Base-by-base conservation (phyloP, 2,797 vertebrate genomes). In the Threskiornis aethiopicus region DNA sequence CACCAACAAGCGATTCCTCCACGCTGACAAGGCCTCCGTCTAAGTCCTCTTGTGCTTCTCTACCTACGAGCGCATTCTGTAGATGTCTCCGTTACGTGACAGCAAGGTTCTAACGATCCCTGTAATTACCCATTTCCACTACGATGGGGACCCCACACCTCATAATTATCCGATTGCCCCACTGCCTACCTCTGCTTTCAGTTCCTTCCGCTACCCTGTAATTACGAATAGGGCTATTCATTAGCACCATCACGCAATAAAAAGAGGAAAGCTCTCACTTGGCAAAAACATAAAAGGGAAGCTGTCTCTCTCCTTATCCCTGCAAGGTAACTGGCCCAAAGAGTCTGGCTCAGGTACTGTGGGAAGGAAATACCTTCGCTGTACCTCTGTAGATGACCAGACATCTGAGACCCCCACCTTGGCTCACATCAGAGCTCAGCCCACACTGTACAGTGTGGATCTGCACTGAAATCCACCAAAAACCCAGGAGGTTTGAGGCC, bases 391-490 rank as follows among this genome's bases (percentile, higher is more conserved):
- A 17, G 55, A 22, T 31, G 52, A 71, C 41, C 87, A 84, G 65
- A 78, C 24, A 37, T 39, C 66, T 35, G 75, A 83, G 52, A 2
- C 29, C 54, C 29, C 54, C 31, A 7, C 69, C 70, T 39, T 4
- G n/a, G 72, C 44, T 90, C 72, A 7, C 24, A 37, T 69, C 66
- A 69, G 25, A 51, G 46, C 66, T 69, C 25, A 69, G 66, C 66
- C 46, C 66, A 29, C 3, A 1, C 11, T 26, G 2, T 4, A 9
- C 18, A 21, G 22, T 0, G 2, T 10, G 41, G 54, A 35, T 58
- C 47, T 26, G 35, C 61, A 13, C 62, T 18, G 47, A 70, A 75
- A 84, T 8, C 66, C 86, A 47, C 66, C 52, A 49, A 47, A 91
- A 62, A 5, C 33, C 52, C 2, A 0, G 11, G 58, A 84, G 66